Percentiles rank a stretch among this genome's conserved stretches.
phyloP scores from a whole-genome alignment of 1,140 invertebrate genomes.

The Acyrthosiphon pisum region DNA sequence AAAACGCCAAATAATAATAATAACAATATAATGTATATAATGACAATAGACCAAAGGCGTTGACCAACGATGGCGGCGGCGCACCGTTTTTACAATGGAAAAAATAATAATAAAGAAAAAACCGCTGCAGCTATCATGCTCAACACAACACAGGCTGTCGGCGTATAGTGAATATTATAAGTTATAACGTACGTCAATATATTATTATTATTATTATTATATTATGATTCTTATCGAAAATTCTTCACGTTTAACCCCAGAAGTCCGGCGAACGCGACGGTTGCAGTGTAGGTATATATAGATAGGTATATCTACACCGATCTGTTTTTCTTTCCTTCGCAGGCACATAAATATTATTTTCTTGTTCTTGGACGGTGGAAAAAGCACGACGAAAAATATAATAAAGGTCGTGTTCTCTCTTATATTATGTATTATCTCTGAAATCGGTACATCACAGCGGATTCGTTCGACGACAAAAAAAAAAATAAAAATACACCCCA shows the following conservation, averaged over 20 bases:
- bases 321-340: neutral
- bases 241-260: slow-evolving; percentile 49
- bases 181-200: neutral
- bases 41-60: slow-evolving; percentile 43
- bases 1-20: slow-evolving; percentile 44
- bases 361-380: neutral
- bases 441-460: neutral
- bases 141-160: neutral
- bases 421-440: neutral
- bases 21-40: slow-evolving; percentile 31
- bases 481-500: neutral
- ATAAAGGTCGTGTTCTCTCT: neutral
- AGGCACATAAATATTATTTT: neutral
- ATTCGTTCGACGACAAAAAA: neutral
- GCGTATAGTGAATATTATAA: neutral
- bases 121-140: neutral
- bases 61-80: slow-evolving; percentile 19
- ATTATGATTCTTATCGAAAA: slow-evolving; percentile 51
- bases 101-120: slow-evolving; percentile 3
- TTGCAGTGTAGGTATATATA: neutral
- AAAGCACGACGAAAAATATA: neutral
- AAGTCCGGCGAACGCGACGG: neutral
- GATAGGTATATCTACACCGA: neutral
- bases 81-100: neutral
- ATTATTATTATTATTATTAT: slow-evolving; percentile 1